A percentile compares a stretch with the other conserved stretches of the same genome.
These are phyloP conservation scores for Cephus spinipes DNA, from an alignment of 2,888 invertebrate species.

Conservation along the genomic window DNA sequence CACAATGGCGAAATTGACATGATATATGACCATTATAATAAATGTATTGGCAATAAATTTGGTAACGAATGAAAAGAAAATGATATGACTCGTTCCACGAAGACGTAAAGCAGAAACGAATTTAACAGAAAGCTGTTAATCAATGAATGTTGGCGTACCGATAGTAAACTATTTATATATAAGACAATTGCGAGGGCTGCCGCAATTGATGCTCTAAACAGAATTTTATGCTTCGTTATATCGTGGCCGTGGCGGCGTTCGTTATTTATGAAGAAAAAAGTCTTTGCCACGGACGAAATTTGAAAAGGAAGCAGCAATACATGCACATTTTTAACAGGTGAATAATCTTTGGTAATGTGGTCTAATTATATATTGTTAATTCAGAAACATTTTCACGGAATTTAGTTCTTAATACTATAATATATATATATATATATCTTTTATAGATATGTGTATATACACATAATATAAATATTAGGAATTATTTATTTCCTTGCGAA, in stretches of 20 bases:
- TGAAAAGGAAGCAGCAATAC: background rate
- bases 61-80: background rate
- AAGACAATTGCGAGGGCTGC: background rate
- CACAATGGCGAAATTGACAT: background rate
- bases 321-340: background rate
- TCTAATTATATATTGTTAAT: background rate
- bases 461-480: background rate
- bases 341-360: background rate
- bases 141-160: background rate
- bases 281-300: background rate
- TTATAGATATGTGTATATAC: background rate
- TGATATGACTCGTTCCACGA: background rate
- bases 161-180: background rate
- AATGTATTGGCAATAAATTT: background rate
- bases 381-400: background rate
- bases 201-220: background rate
- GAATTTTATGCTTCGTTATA: background rate
- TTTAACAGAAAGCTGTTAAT: slow-evolving; percentile 3
- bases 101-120: background rate
- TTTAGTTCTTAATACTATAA: background rate
- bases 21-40: background rate
- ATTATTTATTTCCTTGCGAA: slow-evolving; percentile 43
- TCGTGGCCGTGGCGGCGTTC: background rate
- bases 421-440: background rate
- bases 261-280: background rate